phyloP scores from a whole-genome alignment of 1,140 invertebrate species.

The Stegodyphus dumicola region DNA sequence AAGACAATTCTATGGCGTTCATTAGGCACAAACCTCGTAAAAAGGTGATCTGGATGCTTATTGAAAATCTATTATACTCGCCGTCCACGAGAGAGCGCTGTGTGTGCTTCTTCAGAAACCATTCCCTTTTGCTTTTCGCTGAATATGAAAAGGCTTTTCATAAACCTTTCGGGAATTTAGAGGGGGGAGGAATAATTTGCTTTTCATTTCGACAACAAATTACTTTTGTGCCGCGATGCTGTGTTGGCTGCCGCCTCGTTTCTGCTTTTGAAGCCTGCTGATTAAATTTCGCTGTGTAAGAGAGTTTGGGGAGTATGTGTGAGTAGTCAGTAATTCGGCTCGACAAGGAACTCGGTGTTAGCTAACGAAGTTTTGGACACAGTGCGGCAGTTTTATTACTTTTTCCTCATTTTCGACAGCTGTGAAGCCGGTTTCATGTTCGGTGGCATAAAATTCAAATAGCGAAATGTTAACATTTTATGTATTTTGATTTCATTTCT shows the following conservation, averaged over 20 bases:
- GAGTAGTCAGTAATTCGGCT: conserved; percentile 17
- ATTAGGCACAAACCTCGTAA: conserved; percentile 33
- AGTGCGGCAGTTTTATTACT: no score
- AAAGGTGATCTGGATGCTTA: conserved; percentile 40
- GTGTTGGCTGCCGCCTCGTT: background rate
- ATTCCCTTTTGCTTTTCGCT: background rate
- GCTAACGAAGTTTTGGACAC: background rate
- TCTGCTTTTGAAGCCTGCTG: background rate
- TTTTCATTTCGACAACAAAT: conserved; percentile 35
- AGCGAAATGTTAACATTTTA: no score
- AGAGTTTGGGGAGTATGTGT: background rate
- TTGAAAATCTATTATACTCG: conserved; percentile 34
- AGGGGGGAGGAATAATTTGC: conserved; percentile 12
- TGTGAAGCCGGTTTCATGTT: no score
- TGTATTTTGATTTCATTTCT: no score
- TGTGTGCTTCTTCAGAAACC: background rate
- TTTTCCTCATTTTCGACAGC: no score
- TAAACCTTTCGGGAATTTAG: conserved; percentile 19
- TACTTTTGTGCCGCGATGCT: conserved; percentile 15
- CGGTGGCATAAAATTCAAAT: no score
- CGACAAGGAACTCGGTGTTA: background rate
- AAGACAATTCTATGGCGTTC: conserved; percentile 22
- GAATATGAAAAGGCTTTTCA: conserved; percentile 29
- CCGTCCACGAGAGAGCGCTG: background rate
- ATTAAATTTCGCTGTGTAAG: conserved; percentile 29